These are phyloP conservation scores for Ptychobarbus kaznakovi DNA, from an alignment of 2,797 vertebrate species.

Conservation along the genomic window DNA sequence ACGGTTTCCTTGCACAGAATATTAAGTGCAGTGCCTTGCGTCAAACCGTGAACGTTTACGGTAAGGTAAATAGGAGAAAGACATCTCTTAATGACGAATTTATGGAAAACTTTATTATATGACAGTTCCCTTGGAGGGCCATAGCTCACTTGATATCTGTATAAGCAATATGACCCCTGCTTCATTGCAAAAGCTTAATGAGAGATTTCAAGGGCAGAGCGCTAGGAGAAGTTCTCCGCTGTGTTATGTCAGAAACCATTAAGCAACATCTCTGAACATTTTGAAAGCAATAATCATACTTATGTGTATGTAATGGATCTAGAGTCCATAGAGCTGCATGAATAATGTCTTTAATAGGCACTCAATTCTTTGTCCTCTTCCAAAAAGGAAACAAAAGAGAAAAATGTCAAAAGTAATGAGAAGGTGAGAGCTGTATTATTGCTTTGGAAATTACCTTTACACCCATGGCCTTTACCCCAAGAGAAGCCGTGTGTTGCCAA, in stretches of 20 bases:
- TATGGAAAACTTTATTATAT: constrained; percentile 25
- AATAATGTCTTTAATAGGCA: constrained; percentile 78
- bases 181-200: constrained; percentile 36
- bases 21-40: neutral
- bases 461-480: constrained; percentile 59
- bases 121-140: constrained; percentile 24
- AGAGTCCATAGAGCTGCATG: constrained; percentile 64
- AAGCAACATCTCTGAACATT: constrained; percentile 53
- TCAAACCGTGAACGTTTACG: neutral
- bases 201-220: constrained; percentile 35
- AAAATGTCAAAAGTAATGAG: constrained; percentile 67
- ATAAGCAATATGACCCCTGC: constrained; percentile 4
- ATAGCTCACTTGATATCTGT: constrained; percentile 16
- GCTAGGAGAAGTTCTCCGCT: constrained; percentile 46
- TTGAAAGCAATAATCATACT: constrained; percentile 74
- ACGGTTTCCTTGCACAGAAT: neutral
- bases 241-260: constrained; percentile 67
- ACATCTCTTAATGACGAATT: constrained; percentile 12
- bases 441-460: constrained; percentile 66
- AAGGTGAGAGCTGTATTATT: constrained; percentile 61
- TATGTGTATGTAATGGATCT: constrained; percentile 67
- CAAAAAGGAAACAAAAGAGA: constrained; percentile 62
- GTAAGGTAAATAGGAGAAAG: neutral
- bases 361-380: constrained; percentile 59
- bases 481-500: constrained; percentile 30